Evolutionary conservation across 2,797 vertebrate genomes (phyloP).

Genomic region (Vespertilio murinus): DNA sequence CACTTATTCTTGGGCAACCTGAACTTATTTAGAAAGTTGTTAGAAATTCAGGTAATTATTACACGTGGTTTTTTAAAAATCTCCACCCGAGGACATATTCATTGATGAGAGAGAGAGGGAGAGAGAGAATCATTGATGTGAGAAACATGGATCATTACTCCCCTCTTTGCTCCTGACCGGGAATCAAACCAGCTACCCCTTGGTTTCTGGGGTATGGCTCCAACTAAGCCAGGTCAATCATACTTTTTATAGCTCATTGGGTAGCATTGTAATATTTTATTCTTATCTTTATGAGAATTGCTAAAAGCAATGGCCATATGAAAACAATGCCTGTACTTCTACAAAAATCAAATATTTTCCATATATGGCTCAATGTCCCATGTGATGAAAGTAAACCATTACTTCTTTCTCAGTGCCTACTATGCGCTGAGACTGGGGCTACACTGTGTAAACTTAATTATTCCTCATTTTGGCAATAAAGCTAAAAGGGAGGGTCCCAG

Average conservation of each 20-base stretch:
- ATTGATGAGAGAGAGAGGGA: background rate
- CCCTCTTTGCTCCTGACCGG: background rate
- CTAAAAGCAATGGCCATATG: background rate
- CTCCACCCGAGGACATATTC: background rate
- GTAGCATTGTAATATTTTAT: background rate
- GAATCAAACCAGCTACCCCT: background rate
- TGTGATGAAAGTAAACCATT: background rate
- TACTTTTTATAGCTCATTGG: slow-evolving; percentile 1
- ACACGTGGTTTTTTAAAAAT: background rate
- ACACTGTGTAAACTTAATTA: background rate
- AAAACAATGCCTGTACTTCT: background rate
- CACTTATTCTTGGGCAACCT: background rate
- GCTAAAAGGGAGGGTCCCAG: background rate
- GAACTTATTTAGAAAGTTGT: background rate
- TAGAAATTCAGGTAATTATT: background rate
- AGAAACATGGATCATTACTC: background rate
- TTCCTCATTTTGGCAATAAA: background rate
- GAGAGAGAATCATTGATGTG: background rate
- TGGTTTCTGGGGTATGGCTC: background rate
- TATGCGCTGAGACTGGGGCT: background rate
- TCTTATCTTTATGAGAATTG: slow-evolving; percentile 33
- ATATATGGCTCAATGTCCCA: background rate
- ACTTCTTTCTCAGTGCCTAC: background rate
- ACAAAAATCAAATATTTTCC: slow-evolving; percentile 26
- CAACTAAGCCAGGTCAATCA: background rate